Base-by-base conservation (phyloP, 1,140 invertebrate species). In the Thaumetopoea pityocampa region DNA sequence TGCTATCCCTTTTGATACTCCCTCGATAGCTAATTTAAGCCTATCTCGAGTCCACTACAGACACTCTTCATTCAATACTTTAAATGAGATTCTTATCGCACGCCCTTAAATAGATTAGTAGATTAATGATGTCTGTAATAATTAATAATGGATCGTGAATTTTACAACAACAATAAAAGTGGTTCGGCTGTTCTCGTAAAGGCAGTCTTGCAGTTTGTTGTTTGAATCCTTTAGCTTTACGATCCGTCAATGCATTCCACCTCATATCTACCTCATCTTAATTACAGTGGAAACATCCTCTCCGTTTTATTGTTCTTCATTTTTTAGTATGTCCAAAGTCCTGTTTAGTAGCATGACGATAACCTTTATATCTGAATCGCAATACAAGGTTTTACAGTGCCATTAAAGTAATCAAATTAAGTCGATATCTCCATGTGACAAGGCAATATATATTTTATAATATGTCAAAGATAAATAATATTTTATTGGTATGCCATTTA, bases 111-210 rank as follows among this genome's bases (percentile, higher is more conserved):
- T 83, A 83, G 76, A 80, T 83, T 80, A 83, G 72, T 83, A 83
- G 79, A 83, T 83, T 83, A 83, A 83, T 83, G 79, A 78, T 79
- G 72, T 72, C 76, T 77, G 72, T 83, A 80, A 83, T 83, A 83
- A 83, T 83, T 80, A 83, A 83, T 83, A 83, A 83, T 83, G 76
- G 76, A 77, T 78, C 68, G 67, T 79, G 72, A 77, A 77, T 79
- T 83, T 83, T 80, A 83, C 72, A 80, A 80, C 76, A 76, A 77
- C 66, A 83, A 83, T 83, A 80, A 83, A 83, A 80, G 70, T 65
- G 67, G 68, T 67, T 62, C 67, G 63, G 66, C 64, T 67, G 55
- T 55, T 54, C 53, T 71, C 71, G 60, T 79, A 79, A 79, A 80
- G 55, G 42, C 58, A 64, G 48, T 59, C 59, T 72, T 74, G 71